Conservation (phyloP, 2,888 invertebrate species). For the Sussaba pulchella region DNA sequence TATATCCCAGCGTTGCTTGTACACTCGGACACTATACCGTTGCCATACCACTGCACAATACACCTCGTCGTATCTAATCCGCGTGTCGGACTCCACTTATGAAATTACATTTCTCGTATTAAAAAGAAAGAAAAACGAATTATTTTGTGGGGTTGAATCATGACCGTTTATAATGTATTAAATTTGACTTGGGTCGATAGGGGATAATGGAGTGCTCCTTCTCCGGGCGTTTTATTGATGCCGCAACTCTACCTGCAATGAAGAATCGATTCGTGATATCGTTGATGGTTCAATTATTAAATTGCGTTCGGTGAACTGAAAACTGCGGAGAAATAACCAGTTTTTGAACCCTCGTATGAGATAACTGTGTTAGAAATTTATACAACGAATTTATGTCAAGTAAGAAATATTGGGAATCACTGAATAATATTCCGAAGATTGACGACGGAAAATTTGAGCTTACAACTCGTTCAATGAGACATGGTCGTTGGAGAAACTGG, state of each 20-base stretch:
- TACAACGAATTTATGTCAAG: too few relatives aligned
- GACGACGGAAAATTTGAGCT: too few relatives aligned
- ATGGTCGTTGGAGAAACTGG: too few relatives aligned
- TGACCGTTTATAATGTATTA: constrained; percentile 10
- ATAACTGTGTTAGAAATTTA: too few relatives aligned
- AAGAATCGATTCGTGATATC: too few relatives aligned
- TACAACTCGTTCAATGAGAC: too few relatives aligned
- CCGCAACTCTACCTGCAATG: background rate
- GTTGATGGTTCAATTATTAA: too few relatives aligned
- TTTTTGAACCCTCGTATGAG: too few relatives aligned
- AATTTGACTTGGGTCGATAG: background rate
- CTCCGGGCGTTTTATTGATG: background rate
- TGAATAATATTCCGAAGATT: too few relatives aligned
- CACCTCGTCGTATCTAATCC: constrained; percentile 74
- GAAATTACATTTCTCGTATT: constrained; percentile 69
- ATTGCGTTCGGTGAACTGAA: background rate
- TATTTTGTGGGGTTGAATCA: background rate
- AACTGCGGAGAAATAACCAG: background rate
- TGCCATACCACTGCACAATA: constrained; percentile 74
- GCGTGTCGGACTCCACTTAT: constrained; percentile 65
- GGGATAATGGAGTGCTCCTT: background rate
- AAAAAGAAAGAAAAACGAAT: constrained; percentile 10
- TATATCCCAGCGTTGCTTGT: constrained; percentile 55
- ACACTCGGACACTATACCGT: constrained; percentile 29
- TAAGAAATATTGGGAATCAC: too few relatives aligned